Evolutionary conservation across 2,888 invertebrate species (phyloP).

Genomic region (Drosophila nr. perissopoda): DNA sequence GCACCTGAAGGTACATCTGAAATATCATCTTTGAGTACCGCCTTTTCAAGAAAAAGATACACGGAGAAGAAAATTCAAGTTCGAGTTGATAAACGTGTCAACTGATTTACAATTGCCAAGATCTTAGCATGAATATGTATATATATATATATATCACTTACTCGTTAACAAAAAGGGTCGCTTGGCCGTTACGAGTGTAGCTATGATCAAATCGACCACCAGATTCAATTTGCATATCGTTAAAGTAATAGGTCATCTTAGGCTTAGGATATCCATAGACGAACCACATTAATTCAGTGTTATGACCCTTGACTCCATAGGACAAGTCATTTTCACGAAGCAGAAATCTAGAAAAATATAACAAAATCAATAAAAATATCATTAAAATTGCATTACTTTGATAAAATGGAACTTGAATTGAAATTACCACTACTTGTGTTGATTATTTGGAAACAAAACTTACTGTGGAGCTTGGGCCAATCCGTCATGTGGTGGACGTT

Average conservation of each 20-base stretch:
- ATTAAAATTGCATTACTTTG: too few relatives aligned
- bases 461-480: conserved; percentile 92
- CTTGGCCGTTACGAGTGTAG: conserved; percentile 95
- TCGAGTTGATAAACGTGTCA: not conserved
- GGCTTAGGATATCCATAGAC: conserved; percentile 99
- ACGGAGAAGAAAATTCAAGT: not conserved
- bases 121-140: not conserved
- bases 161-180: conserved; percentile 95
- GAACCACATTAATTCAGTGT: conserved; percentile 95
- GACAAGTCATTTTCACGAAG: conserved; percentile 94
- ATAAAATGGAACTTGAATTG: not conserved
- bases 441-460: conserved; percentile 21
- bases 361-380: not conserved
- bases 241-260: conserved; percentile 94
- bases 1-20: not conserved
- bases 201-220: conserved; percentile 94
- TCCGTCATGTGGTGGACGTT: conserved; percentile 93
- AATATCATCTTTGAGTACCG: not conserved
- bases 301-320: conserved; percentile 96
- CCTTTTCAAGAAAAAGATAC: not conserved
- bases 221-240: conserved; percentile 92
- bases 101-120: not conserved
- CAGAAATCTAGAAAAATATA: conserved; percentile 88
- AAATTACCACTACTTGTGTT: not conserved
- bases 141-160: conserved; percentile 75